Evolutionary conservation across 2,888 invertebrate species (phyloP).

Genomic region (Pristionchus maxplancki): DNA sequence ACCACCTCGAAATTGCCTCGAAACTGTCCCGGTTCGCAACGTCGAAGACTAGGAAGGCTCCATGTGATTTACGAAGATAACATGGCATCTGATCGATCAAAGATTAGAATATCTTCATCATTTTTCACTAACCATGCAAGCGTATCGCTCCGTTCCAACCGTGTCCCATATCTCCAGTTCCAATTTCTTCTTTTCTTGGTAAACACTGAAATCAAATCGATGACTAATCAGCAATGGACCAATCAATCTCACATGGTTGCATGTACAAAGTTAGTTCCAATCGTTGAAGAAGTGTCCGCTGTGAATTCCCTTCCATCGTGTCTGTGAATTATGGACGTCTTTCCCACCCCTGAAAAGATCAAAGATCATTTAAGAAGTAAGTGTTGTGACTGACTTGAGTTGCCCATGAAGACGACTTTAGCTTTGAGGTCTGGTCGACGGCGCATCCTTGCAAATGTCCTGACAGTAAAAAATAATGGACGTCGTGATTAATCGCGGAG

Average conservation of each 20-base stretch:
- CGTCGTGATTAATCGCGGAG: too few relatives aligned
- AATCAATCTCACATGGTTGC: conserved; percentile 51
- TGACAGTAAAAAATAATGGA: background rate
- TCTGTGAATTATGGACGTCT: conserved; percentile 64
- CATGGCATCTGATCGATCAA: conserved; percentile 58
- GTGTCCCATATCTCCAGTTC: conserved; percentile 64
- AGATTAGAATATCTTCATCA: background rate
- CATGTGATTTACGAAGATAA: conserved; percentile 62
- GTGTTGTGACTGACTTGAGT: conserved; percentile 45
- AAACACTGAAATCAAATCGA: background rate
- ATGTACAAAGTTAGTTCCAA: conserved; percentile 62
- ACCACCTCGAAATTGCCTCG: conserved; percentile 60
- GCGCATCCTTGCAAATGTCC: background rate
- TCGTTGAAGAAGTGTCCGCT: conserved; percentile 56
- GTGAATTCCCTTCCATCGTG: conserved; percentile 64
- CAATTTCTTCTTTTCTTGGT: conserved; percentile 5
- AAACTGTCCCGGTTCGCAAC: conserved; percentile 62
- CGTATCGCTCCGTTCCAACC: conserved; percentile 64
- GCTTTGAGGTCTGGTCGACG: conserved; percentile 51
- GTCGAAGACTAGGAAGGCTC: conserved; percentile 64
- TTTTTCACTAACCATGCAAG: conserved; percentile 60
- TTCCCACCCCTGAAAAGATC: conserved; percentile 63
- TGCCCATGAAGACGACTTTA: conserved; percentile 59
- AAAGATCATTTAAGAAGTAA: background rate
- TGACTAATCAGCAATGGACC: background rate